Evolutionary conservation across 2,797 vertebrate species (phyloP), one percentile per base, ranked within the genome.

Genomic region (Tragelaphus eurycerus): DNA sequence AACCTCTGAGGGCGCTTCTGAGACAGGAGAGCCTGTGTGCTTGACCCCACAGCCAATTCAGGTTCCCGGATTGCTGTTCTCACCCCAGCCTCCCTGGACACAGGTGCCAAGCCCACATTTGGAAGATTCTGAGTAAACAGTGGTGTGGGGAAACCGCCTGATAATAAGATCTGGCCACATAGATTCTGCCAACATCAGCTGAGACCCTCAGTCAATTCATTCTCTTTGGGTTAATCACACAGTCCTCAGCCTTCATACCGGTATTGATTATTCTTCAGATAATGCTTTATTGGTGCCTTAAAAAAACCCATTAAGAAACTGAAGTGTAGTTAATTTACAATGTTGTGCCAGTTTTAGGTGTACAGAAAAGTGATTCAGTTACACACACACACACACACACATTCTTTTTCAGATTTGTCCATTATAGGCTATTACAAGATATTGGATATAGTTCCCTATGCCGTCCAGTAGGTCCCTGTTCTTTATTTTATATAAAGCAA

Each of bases 241-340:
- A 82, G 71, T 57, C 86, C 83, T 97, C 78, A 89, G 34, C 93
- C 97, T 96, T 96, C 88, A 95, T 76, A 76, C 86, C 31, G 48
- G 52, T 89, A 96, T 96, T 84, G 90, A 84, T 95, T 85, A 81
- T 79, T 96, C 82, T 93, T 74, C 92, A 95, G 90, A 74, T 64
- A 96, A 96, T 90, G 57, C 81, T 94, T 52, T 89, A 48, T 81
- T 82, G 89, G 67, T 96, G 78, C 86, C 64, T 95, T 79, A 87
- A 86, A 55, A 89, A 76, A 76, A 25, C 5, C 34, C 34, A 46
- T 76, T 76, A 76, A 76, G 34, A 76, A 46, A 46, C 38, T 27
- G 13, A 76, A 76, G 71, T 46, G 43, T 76, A 76, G 71, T 76
- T 76, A 76, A 46, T 76, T 27, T 76, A 76, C 13, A 46, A 15